Evolutionary conservation across 2,797 vertebrate species (phyloP), one percentile per base, ranked within the genome.

Genomic region (Rhinatrema bivittatum): DNA sequence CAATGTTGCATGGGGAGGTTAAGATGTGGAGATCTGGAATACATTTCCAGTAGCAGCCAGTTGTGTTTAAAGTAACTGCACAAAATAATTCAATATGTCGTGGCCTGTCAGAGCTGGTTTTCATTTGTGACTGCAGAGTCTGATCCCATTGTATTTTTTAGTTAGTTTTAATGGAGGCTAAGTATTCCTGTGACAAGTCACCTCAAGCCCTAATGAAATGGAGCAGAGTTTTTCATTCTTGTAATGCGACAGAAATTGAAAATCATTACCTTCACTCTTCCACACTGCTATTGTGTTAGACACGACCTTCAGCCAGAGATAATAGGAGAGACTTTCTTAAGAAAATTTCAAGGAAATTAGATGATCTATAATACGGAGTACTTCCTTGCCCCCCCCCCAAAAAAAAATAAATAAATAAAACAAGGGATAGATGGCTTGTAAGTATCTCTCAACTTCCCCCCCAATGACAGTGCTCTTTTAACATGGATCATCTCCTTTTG

Each of bases 221-320:
- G 29, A 26, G 18, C 11, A 43, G 40, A 22, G 32, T 23, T 28
- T 43, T 43, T 43, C 25, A 29, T 34, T 35, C 40, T 23, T 28
- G 21, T 43, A 43, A 35, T 29, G 32, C 43, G 40, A 43, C 40
- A 43, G 40, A 29, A 29, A 43, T 43, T 43, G 32, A 35, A 43
- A 43, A 43, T 43, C 32, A 43, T 43, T 43, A 35, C 40, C 33
- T n/a, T 35, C 15, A 13, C 32, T 35, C 35, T 32, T 18, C 12
- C 7, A 22, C 20, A 8, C 20, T 22, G 13, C 35, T 29, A 14
- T 29, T 43, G 26, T 21, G 26, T 24, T 20, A 23, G 33, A 34
- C 40, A 12, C 35, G 22, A 35, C 40, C 25, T 34, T 35, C 40
- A 43, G n/a, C 19, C 21, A 28, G 16, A 13, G 25, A 19, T 43